Percentiles rank a stretch among this genome's conserved stretches.
These are phyloP conservation scores for Seriola rivoliana DNA, from an alignment of 2,113 vertebrate species.

Conservation along the genomic window DNA sequence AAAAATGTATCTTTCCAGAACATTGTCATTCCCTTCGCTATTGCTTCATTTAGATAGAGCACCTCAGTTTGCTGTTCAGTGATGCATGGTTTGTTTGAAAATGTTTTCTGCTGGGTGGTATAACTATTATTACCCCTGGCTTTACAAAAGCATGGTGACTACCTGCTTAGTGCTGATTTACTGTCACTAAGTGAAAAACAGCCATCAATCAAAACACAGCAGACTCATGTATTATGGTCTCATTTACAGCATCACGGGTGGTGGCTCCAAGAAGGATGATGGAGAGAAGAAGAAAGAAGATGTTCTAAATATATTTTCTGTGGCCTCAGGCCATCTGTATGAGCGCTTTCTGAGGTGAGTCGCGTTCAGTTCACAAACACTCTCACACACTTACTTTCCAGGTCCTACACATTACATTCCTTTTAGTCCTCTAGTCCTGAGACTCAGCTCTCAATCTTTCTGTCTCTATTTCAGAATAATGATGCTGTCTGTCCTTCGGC, in stretches of 20 bases:
- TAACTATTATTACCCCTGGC: slow-evolving; percentile 16
- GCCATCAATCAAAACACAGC: slow-evolving; percentile 28
- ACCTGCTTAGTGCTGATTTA: slow-evolving; percentile 34
- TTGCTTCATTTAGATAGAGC: slow-evolving; percentile 26
- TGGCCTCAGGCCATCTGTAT: slow-evolving; percentile 97
- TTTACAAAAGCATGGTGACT: slow-evolving; percentile 39
- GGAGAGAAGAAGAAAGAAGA: slow-evolving; percentile 86
- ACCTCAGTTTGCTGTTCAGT: slow-evolving; percentile 1
- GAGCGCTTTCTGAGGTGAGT: slow-evolving; percentile 96
- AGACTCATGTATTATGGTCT: slow-evolving; percentile 34
- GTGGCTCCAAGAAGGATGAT: slow-evolving; percentile 80
- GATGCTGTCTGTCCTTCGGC: slow-evolving; percentile 96
- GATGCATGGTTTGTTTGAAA: slow-evolving; percentile 57
- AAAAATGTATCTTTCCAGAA: slow-evolving; percentile 5
- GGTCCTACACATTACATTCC: neutral
- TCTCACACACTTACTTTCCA: slow-evolving; percentile 2
- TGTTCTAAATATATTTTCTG: slow-evolving; percentile 95
- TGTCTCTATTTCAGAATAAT: slow-evolving; percentile 90
- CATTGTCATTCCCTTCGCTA: slow-evolving; percentile 9
- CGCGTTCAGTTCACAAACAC: slow-evolving; percentile 15
- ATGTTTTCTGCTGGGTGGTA: slow-evolving; percentile 30
- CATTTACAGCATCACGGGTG: slow-evolving; percentile 88
- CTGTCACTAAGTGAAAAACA: slow-evolving; percentile 25
- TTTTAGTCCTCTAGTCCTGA: slow-evolving; percentile 16
- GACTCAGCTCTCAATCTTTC: slow-evolving; percentile 6